Evolutionary conservation across 2,888 invertebrate species (phyloP).

Genomic region (Tricholauxania praeusta): DNA sequence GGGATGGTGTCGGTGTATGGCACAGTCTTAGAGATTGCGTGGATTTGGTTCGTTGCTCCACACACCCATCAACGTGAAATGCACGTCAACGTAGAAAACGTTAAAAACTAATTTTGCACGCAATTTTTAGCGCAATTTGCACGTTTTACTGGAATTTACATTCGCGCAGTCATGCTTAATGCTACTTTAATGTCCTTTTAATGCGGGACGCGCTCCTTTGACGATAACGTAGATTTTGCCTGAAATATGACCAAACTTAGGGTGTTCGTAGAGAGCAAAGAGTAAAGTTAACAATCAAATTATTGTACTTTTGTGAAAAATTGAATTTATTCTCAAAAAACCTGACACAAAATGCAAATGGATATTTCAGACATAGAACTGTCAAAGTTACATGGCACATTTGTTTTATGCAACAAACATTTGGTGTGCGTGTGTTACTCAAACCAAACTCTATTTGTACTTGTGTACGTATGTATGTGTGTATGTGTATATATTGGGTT

Average conservation of each 20-base stretch:
- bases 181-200: slow-evolving; percentile 4
- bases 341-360: too few relatives aligned
- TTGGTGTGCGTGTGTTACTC: too few relatives aligned
- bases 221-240: not conserved
- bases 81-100: not conserved
- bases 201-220: not conserved
- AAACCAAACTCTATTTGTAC: not conserved
- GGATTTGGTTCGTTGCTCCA: not conserved
- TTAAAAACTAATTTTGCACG: not conserved
- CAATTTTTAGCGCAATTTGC: slow-evolving; percentile 1
- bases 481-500: not conserved
- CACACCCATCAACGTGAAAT: too few relatives aligned
- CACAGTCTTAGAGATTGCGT: not conserved
- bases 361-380: not conserved
- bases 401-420: too few relatives aligned
- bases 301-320: not conserved
- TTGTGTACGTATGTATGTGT: not conserved
- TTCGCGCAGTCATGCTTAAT: not conserved
- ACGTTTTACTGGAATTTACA: slow-evolving; percentile 1
- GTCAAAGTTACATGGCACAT: not conserved
- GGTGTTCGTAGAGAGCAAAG: too few relatives aligned
- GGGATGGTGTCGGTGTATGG: too few relatives aligned
- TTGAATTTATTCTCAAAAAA: not conserved
- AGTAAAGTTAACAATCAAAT: not conserved
- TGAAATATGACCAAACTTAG: not conserved